Conservation (phyloP, 2,888 invertebrate species). For the Bellardia bayeri region DNA sequence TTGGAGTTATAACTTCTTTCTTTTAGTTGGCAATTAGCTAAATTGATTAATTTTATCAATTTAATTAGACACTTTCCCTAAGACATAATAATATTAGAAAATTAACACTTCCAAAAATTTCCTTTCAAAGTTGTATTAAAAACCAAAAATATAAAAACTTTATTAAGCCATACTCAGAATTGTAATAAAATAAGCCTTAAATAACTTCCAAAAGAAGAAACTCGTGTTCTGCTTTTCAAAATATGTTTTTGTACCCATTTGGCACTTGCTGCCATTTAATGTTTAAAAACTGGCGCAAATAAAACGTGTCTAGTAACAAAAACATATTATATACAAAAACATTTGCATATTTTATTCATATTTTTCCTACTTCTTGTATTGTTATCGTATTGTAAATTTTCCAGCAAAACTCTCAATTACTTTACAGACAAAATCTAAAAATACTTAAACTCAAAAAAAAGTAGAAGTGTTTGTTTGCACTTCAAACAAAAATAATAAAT, state of each 20-base stretch:
- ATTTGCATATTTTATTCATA: constrained; percentile 16
- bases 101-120: too few species aligned
- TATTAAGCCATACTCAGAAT: too few species aligned
- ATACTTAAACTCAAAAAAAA: background rate
- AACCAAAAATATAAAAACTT: too few species aligned
- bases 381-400: background rate
- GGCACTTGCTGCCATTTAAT: background rate
- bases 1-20: too few species aligned
- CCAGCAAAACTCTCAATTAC: background rate
- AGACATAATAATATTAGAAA: too few species aligned
- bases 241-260: background rate
- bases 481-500: background rate
- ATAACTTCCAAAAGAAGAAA: too few species aligned
- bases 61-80: too few species aligned
- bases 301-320: background rate
- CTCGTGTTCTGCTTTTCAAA: too few species aligned
- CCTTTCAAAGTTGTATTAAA: too few species aligned
- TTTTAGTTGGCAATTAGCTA: too few species aligned
- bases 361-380: background rate
- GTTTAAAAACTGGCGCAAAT: background rate
- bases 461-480: background rate
- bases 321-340: background rate
- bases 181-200: too few species aligned
- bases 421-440: background rate
- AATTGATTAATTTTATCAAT: too few species aligned